A percentile compares a stretch with the other conserved stretches of the same genome.
phyloP scores from a whole-genome alignment of 2,888 invertebrate genomes.

The Chelonus formosanus region DNA sequence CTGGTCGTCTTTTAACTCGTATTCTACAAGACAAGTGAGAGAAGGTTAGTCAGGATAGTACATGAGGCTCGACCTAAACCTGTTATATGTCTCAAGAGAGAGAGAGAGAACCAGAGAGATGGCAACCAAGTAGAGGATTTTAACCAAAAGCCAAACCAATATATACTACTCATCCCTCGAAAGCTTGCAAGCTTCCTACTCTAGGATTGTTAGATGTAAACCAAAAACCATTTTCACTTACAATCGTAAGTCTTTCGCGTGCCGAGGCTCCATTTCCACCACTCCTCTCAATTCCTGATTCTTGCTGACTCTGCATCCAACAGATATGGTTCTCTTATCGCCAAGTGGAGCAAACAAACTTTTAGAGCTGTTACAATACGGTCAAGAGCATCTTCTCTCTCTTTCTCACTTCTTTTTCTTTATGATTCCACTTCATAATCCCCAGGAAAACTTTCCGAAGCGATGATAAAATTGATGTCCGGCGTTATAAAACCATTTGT shows the following conservation, averaged over 20 bases:
- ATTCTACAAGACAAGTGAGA: constrained; percentile 48
- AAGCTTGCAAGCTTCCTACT: constrained; percentile 19
- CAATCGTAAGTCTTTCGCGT: constrained; percentile 19
- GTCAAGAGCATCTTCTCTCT: constrained; percentile 41
- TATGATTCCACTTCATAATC: constrained; percentile 37
- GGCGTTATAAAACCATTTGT: constrained; percentile 32
- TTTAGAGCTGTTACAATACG: constrained; percentile 44
- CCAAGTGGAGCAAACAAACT: constrained; percentile 54
- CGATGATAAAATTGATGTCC: constrained; percentile 42
- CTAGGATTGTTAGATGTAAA: neutral
- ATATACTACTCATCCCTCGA: constrained; percentile 13
- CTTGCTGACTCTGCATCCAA: constrained; percentile 50
- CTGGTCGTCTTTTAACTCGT: constrained; percentile 60
- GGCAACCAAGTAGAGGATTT: neutral
- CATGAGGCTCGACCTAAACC: constrained; percentile 47
- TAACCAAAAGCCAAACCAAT: constrained; percentile 22
- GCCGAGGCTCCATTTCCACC: constrained; percentile 1
- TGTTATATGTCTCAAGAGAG: constrained; percentile 44
- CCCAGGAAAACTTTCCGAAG: constrained; percentile 30
- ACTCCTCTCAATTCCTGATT: constrained; percentile 21
- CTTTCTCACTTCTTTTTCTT: constrained; percentile 22
- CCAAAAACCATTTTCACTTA: constrained; percentile 9
- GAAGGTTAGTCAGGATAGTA: constrained; percentile 50
- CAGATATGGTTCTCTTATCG: constrained; percentile 51
- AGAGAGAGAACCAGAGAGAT: neutral